Evolutionary conservation across 1,140 invertebrate genomes (phyloP), one percentile per base, ranked within the genome.

Genomic region (Meloidogyne hapla): DNA sequence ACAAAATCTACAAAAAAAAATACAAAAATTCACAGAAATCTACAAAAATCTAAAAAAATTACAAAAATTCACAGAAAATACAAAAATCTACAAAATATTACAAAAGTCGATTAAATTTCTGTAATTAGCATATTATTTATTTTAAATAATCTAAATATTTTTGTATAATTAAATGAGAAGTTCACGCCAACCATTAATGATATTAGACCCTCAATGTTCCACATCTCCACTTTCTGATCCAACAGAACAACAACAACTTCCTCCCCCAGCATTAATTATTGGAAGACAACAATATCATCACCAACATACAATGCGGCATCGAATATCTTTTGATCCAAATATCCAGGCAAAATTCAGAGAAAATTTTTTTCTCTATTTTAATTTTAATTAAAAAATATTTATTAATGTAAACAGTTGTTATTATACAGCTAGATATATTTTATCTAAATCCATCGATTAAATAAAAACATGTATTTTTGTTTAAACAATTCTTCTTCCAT

Each of bases 281-380:
- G 26, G 56, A 10, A 56, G 61, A 56, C 1, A 28, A 21, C 56
- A 48, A 5, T 23, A 71, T 56, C 40, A n/a, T 21, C 66, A 67
- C 10, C 45, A 56, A 64, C 71, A 73, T 64, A 73, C 71, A 61
- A 73, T 73, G 71, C 56, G 71, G 23, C 71, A 73, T 64, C 48
- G 40, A 33, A 73, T 73, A 28, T 63, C 56, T 21, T 73, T 73
- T 10, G 71, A 73, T 64, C 71, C 71, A 64, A 73, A 61, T 64
- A 73, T 73, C 26, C 71, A 73, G 71, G 71, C 28, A 56, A 56
- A n/a, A n/a, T 15, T 56, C 4, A 56, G n/a, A 4, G 9, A 33
- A 33, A 6, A n/a, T 3, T 48, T 48, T 48, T 48, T 18, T 48
- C 18, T 48, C 3, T n/a, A 1, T 21, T 56, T 8, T 8, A n/a